Conservation (phyloP, 2,888 invertebrate species). For the Eupeodes luniger region DNA sequence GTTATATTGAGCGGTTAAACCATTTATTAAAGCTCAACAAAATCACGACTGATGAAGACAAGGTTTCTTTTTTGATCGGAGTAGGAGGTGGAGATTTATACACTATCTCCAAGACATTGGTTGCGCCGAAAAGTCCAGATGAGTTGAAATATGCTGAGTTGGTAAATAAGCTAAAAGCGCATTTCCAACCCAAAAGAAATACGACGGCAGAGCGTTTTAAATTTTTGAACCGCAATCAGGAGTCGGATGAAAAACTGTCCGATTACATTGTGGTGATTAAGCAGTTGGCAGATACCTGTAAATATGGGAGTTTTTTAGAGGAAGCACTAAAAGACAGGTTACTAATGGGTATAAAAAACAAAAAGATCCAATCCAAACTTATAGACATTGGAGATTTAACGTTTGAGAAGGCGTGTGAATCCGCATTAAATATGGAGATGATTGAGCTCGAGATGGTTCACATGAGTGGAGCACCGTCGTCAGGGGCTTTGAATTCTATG, state of each 20-base stretch:
- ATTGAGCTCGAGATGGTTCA: not conserved
- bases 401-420: not conserved
- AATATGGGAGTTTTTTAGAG: not conserved
- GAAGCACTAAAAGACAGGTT: not conserved
- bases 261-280: not conserved
- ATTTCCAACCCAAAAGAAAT: constrained; percentile 16
- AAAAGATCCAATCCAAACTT: not conserved
- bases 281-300: not conserved
- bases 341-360: not conserved
- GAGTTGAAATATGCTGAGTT: no score
- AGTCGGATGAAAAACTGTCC: not conserved
- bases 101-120: no score
- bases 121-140: no score
- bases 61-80: no score
- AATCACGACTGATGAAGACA: no score
- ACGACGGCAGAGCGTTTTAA: constrained; percentile 13
- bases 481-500: not conserved
- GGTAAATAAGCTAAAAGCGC: not conserved
- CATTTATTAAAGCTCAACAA: no score
- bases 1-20: no score
- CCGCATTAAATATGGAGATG: constrained; percentile 7
- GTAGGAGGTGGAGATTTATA: no score
- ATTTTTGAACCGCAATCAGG: constrained; percentile 17
- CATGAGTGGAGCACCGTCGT: not conserved
- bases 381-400: not conserved